Evolutionary conservation across 1,140 invertebrate genomes (phyloP), one percentile per base, ranked within the genome.

Genomic region (Lucilia sericata): DNA sequence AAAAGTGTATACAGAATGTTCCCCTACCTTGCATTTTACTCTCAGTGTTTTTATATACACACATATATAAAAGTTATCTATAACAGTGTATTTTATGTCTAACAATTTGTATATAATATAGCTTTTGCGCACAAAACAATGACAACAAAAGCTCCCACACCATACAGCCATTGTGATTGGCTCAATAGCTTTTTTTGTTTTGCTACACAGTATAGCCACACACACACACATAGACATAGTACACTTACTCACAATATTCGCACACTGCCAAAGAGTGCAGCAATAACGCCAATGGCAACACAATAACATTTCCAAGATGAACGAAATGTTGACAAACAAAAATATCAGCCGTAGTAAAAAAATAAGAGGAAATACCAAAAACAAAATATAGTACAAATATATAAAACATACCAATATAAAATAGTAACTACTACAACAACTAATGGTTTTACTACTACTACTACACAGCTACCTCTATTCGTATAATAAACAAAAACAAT

Each of bases 81-180:
- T 60, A 17, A 30, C 25, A 30, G 25, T 17, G 4, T 60, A 17
- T n/a, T 60, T 17, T 60, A n/a, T 60, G 55, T 60, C 13, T 60
- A n/a, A n/a, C 5, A n/a, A 17, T 17, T 10, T 70, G 8, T 21
- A 49, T 51, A 51, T 49, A 80, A 21, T 49, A 80, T 80, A 80
- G 76, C 76, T 80, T 80, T 80, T 80, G 76, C 76, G 76, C 76
- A 80, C 42, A 80, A 80, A 78, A 70, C 76, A 80, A 80, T 80
- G 76, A 25, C 9, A 51, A 80, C 76, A 80, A 80, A 80, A 80
- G 42, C 42, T 80, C 47, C 76, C 76, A 49, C 76, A 80, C 76
- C 47, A 80, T 12, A 80, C n/a, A 80, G 19, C 76, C 76, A 80
- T 80, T 80, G 76, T 80, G 76, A 80, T 80, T 80, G 76, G 76